Evolutionary conservation across 2,797 vertebrate genomes (phyloP), one percentile per base, ranked within the genome.

Genomic region (Gambusia yucatana): DNA sequence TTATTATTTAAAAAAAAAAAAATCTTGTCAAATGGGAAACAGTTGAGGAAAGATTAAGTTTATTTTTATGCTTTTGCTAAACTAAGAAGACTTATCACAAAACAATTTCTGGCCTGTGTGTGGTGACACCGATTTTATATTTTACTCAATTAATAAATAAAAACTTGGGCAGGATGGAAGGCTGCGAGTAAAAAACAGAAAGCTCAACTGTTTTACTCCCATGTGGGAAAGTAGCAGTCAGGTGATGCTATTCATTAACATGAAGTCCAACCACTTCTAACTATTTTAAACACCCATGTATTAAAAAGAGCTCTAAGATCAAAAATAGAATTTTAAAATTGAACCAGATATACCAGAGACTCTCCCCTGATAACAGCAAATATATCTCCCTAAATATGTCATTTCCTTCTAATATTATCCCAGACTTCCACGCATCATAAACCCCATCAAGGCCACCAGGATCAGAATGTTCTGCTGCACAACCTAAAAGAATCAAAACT

Each of bases 401-500:
- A 28, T 14, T 10, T 50, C 43, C 0, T 20, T 3, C 47, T 43
- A n/a, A 17, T 30, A 52, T 28, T n/a, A 16, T 77, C 75, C 3
- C 69, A 41, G 41, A 69, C 47, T 33, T 41, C 47, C 33, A 43
- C 22, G 5, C 22, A 69, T n/a, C 39, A 69, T 69, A 43, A 69
- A 69, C 65, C 46, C 71, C 50, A 47, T 55, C 0, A 47, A 77
- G 75, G 65, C 72, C 36, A 7, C 11, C n/a, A 17, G 41, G 59
- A 87, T 86, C 77, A 83, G 78, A 82, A 61, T 70, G 79, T 70
- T 69, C 82, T 71, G 76, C 41, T 80, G 69, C 72, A 1, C 88
- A 90, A 91, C 86, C 85, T 43, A 82, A 76, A 84, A 83, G 73
- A 86, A 90, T 86, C 77, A 82, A 87, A 90, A 86, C 79, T 91